Evolutionary conservation across 2,113 vertebrate genomes (phyloP), one percentile per base, ranked within the genome.

Genomic region (Cardinalis cardinalis): DNA sequence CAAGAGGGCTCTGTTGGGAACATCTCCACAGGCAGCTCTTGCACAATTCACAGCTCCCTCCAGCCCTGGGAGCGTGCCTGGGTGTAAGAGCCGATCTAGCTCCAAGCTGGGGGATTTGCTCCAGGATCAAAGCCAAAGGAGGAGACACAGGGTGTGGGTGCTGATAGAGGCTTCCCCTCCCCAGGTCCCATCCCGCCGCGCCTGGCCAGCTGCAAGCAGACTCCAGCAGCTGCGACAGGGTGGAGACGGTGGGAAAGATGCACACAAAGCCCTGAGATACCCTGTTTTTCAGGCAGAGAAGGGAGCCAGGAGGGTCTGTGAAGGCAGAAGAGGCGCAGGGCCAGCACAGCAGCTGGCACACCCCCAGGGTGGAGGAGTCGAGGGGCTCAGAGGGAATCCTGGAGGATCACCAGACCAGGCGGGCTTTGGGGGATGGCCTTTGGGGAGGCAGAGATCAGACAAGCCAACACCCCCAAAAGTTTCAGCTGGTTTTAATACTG

Each of bases 401-500:
- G 26, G 19, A 25, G 18, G 17, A 21, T 23, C 3, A 2, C 20
- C 0, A 2, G 56, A 58, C 15, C 48, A 74, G 11, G 10, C 0
- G 0, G 16, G 19, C 24, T 77, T 61, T 16, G 28, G 23, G 65
- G 74, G 7, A 53, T 24, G 28, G 41, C 20, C 38, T 68, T 68
- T 0, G 0, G 19, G 59, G 51, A 80, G 23, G 21, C 51, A 55
- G 51, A 80, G 20, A 84, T 23, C 68, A 93, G 52, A 65, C 18
- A 14, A 88, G 41, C 15, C 4, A 11, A 84, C 49, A 64, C 18
- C 32, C 43, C 40, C 13, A 21, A 92, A 86, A 86, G 78, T 95
- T 94, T 95, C 87, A 95, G 90, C 95, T 91, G 83, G 64, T 94
- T 95, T 96, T 95, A 95, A 95, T 96, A 96, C 95, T 96, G 93